Conservation (phyloP, 2,113 vertebrate species). For the Carassius auratus region DNA sequence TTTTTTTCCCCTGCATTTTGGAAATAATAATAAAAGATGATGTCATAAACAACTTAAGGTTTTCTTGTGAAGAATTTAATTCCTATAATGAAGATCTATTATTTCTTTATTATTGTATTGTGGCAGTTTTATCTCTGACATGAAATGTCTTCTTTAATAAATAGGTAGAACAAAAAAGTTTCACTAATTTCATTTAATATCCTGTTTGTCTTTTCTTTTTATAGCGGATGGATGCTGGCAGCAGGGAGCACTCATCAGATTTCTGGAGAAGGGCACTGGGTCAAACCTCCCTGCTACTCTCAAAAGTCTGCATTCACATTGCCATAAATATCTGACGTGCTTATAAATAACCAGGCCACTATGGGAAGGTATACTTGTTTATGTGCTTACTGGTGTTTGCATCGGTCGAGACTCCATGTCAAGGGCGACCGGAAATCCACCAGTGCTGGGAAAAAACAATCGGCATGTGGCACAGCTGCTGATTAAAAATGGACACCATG, state of each 20-base stretch:
- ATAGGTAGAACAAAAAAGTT: background rate
- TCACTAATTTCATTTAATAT: slow-evolving; percentile 28
- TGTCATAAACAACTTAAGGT: too few relatives aligned
- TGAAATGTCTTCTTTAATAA: background rate
- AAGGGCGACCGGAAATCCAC: slow-evolving; percentile 39
- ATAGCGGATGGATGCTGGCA: slow-evolving; percentile 52
- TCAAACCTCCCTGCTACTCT: slow-evolving; percentile 61
- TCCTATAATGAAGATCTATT: background rate
- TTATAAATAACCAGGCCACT: slow-evolving; percentile 54
- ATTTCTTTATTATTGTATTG: background rate
- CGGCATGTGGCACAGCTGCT: slow-evolving; percentile 41
- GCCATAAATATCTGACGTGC: slow-evolving; percentile 65
- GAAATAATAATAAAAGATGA: too few relatives aligned
- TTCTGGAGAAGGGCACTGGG: slow-evolving; percentile 67
- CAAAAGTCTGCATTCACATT: slow-evolving; percentile 51
- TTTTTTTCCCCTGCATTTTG: too few relatives aligned
- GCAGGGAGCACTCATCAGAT: slow-evolving; percentile 63
- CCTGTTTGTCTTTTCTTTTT: slow-evolving; percentile 65
- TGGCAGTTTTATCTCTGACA: background rate
- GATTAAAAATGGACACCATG: slow-evolving; percentile 37
- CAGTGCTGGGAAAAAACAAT: background rate
- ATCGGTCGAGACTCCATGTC: background rate
- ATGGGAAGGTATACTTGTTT: slow-evolving; percentile 20
- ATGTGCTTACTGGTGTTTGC: slow-evolving; percentile 33
- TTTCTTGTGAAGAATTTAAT: background rate